phyloP scores from a whole-genome alignment of 2,113 vertebrate genomes.

The Morphnarchus princeps region DNA sequence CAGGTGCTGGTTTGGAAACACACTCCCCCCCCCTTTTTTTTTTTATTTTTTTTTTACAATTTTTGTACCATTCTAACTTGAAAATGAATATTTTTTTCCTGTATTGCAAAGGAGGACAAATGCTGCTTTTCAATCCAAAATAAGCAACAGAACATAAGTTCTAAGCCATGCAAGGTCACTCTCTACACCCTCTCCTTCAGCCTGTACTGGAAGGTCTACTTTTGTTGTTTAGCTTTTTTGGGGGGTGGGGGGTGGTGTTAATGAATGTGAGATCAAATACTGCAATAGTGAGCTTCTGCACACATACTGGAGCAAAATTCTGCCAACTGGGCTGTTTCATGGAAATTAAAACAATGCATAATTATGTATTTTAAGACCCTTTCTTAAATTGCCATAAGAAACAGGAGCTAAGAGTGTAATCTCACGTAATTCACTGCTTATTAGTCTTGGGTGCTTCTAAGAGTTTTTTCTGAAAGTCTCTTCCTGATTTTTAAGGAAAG shows the following conservation, averaged over 20 bases:
- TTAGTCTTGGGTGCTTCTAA: background rate
- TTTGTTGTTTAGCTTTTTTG: background rate
- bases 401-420: background rate
- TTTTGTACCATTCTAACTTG: background rate
- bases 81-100: background rate
- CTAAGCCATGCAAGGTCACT: background rate
- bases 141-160: background rate
- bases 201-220: background rate
- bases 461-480: background rate
- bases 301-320: background rate
- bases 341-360: background rate
- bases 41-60: background rate
- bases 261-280: background rate
- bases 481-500: background rate
- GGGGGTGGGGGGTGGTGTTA: background rate
- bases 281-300: background rate
- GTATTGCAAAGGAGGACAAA: background rate
- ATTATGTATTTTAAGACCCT: background rate
- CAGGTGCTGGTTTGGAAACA: background rate
- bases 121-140: background rate
- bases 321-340: background rate
- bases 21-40: fast-evolving
- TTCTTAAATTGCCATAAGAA: background rate
- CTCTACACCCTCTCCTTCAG: background rate
- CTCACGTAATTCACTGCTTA: background rate